These are phyloP conservation scores for Strigops habroptila DNA, from an alignment of 2,113 vertebrate species.

Conservation along the genomic window DNA sequence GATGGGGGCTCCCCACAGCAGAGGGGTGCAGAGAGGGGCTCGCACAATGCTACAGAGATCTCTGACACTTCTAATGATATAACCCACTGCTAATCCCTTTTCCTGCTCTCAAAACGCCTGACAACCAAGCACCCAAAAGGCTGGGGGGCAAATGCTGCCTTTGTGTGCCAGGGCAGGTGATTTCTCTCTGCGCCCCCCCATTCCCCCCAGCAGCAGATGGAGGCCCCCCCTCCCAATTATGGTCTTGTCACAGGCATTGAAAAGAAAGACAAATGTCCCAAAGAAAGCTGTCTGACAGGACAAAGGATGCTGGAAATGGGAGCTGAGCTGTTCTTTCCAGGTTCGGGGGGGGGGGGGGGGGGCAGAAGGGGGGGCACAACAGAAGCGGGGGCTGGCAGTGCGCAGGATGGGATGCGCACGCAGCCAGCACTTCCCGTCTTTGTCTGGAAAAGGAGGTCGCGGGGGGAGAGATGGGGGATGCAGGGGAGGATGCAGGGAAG, in stretches of 20 bases:
- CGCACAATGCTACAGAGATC: too few species aligned
- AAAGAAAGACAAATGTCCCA: not conserved
- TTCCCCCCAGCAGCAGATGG: slow-evolving; percentile 5
- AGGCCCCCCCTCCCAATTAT: not conserved
- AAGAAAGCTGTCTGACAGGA: not conserved
- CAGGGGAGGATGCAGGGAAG: slow-evolving; percentile 17
- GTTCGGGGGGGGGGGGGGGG: not conserved
- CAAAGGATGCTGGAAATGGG: slow-evolving; percentile 17
- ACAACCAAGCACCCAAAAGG: not conserved
- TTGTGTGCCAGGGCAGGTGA: not conserved
- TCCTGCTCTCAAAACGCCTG: not conserved
- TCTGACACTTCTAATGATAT: accelerated
- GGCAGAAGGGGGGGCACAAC: not conserved
- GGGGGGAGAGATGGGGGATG: slow-evolving; percentile 14
- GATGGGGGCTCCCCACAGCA: accelerated
- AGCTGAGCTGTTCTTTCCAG: slow-evolving; percentile 11
- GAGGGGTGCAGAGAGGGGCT: too few species aligned
- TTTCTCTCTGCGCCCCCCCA: accelerated
- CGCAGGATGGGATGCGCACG: slow-evolving; percentile 63
- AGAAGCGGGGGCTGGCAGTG: not conserved
- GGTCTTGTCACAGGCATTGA: not conserved
- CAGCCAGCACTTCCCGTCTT: slow-evolving; percentile 66
- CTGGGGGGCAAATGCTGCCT: not conserved
- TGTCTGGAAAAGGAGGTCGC: slow-evolving; percentile 71
- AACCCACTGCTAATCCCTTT: accelerated